Evolutionary conservation across 2,113 vertebrate species (phyloP).

Genomic region (Toxotes jaculatrix): DNA sequence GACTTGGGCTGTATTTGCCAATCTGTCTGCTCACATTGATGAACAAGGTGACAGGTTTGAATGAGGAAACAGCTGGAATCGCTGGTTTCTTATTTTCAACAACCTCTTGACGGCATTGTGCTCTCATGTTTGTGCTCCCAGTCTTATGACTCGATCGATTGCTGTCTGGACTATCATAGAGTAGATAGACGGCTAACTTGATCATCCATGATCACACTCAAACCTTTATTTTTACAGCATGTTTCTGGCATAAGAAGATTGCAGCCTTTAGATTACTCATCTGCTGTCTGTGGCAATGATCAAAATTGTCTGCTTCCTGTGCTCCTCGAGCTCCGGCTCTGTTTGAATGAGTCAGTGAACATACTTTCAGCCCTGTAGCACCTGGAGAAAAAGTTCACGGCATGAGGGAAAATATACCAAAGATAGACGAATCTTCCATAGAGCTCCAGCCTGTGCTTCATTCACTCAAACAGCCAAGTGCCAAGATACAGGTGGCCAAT

Average conservation of each 20-base stretch:
- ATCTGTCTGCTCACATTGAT: slow-evolving; percentile 17
- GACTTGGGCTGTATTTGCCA: slow-evolving; percentile 30
- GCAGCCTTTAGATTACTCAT: neutral
- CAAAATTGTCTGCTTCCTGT: neutral
- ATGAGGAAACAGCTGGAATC: slow-evolving; percentile 21
- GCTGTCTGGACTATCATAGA: slow-evolving; percentile 4
- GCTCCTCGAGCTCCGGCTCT: neutral
- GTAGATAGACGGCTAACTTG: neutral
- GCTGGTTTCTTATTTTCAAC: slow-evolving; percentile 27
- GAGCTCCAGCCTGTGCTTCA: slow-evolving; percentile 12
- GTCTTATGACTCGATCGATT: slow-evolving; percentile 5
- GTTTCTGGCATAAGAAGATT: neutral
- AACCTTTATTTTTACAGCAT: neutral
- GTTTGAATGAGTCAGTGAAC: neutral
- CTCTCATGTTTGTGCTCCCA: slow-evolving; percentile 9
- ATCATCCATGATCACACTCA: slow-evolving; percentile 1
- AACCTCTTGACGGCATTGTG: slow-evolving; percentile 9
- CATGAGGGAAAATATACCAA: neutral
- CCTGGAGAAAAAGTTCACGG: neutral
- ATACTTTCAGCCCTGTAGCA: neutral
- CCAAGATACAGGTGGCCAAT: slow-evolving; percentile 73
- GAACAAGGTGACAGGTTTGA: slow-evolving; percentile 21
- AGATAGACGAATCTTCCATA: neutral
- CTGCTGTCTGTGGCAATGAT: neutral
- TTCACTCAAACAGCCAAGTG: slow-evolving; percentile 25